A percentile compares a stretch with the other conserved stretches of the same genome.
phyloP scores from a whole-genome alignment of 2,888 invertebrate genomes.

The Plutella xylostella region DNA sequence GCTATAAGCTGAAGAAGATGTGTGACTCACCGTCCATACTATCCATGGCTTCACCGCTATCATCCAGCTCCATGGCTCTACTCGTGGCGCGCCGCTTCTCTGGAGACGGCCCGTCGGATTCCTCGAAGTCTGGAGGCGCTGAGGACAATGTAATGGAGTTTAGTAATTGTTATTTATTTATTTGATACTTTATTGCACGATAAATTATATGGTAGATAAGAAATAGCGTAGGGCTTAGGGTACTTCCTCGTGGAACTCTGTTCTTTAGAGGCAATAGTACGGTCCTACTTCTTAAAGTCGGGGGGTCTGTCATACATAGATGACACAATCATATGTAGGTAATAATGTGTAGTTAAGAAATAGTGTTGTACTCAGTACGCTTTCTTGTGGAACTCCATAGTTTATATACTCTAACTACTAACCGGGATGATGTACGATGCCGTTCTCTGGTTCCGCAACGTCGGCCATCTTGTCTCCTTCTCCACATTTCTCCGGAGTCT shows the following conservation, averaged over 20 bases:
- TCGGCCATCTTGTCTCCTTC: constrained; percentile 15
- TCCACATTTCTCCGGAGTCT: constrained; percentile 42
- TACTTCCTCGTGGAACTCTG: too few species aligned
- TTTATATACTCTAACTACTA: too few species aligned
- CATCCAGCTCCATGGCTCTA: constrained; percentile 13
- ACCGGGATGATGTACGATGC: constrained; percentile 39
- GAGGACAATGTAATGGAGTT: neutral
- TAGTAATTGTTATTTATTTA: neutral
- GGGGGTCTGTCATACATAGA: too few species aligned
- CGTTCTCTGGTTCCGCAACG: constrained; percentile 37
- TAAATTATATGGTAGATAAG: too few species aligned
- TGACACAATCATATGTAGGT: too few species aligned
- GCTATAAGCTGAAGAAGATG: too few species aligned
- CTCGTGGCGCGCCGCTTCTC: constrained; percentile 38
- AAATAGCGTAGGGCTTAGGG: too few species aligned
- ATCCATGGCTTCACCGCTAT: neutral
- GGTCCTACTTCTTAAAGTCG: too few species aligned
- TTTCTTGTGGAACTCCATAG: too few species aligned
- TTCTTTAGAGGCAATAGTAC: too few species aligned
- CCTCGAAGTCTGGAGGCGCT: constrained; percentile 28
- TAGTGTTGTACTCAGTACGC: too few species aligned
- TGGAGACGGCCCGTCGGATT: constrained; percentile 40
- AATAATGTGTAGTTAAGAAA: too few species aligned
- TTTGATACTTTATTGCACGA: constrained; percentile 2
- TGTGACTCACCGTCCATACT: constrained; percentile 5